Evolutionary conservation across 1,140 invertebrate species (phyloP).

Genomic region (Papilio machaon): DNA sequence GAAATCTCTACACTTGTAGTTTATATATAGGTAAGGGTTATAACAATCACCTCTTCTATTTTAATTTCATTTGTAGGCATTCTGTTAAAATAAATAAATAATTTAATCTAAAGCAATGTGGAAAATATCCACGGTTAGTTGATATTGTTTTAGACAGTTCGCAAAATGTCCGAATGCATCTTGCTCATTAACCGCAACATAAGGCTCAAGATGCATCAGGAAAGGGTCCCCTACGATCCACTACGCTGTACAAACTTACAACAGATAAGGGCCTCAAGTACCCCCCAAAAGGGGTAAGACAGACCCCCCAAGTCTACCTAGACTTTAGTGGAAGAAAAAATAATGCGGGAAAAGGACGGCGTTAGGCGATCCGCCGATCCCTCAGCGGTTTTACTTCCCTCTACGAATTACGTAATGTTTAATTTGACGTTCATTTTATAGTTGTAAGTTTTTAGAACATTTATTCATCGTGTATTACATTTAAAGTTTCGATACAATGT

Average conservation of each 20-base stretch:
- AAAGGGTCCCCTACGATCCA: slow-evolving; percentile 77
- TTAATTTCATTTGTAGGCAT: too few species aligned
- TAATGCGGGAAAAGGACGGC: slow-evolving; percentile 68
- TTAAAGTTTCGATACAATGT: neutral
- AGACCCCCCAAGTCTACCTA: slow-evolving; percentile 75
- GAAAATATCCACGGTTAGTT: neutral
- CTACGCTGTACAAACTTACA: slow-evolving; percentile 80
- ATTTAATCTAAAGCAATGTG: too few species aligned
- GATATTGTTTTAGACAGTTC: slow-evolving; percentile 28
- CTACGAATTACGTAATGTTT: slow-evolving; percentile 44
- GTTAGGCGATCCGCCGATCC: slow-evolving; percentile 55
- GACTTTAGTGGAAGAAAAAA: slow-evolving; percentile 79
- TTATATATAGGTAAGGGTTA: too few species aligned
- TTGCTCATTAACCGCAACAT: slow-evolving; percentile 58
- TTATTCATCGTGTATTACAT: neutral
- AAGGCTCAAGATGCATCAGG: slow-evolving; percentile 76
- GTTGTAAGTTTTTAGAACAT: neutral
- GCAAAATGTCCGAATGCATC: slow-evolving; percentile 48
- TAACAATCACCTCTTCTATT: too few species aligned
- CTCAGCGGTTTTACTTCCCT: slow-evolving; percentile 56
- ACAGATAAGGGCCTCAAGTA: slow-evolving; percentile 79
- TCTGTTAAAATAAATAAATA: too few species aligned
- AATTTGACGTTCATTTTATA: slow-evolving; percentile 38
- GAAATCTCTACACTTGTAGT: too few species aligned
- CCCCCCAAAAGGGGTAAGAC: slow-evolving; percentile 81